Base-by-base conservation (phyloP, 2,888 invertebrate genomes). In the Trichopria drosophilae region DNA sequence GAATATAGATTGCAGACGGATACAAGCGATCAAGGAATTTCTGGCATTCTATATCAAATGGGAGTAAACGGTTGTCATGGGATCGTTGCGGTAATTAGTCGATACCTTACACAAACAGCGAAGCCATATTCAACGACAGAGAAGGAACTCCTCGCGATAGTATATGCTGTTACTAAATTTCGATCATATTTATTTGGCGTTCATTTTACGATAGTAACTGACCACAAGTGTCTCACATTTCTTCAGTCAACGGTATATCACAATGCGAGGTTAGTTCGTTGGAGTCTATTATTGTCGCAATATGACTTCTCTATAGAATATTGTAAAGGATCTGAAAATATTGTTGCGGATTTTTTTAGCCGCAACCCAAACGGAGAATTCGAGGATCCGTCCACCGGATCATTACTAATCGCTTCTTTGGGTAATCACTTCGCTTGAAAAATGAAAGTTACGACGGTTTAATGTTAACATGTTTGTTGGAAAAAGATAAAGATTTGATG, bases 191-290 rank as follows among this genome's bases (percentile, higher is more conserved):
- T 43, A 6, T 32, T 43, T 3, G 16, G 23, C 22, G n/a, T 9
- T 2, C 5, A 12, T n/a, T 43, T 43, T 32, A 24, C 31, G 15
- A 31, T 43, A 15, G n/a, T 12, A 13, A 65, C 61, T 1, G 69
- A 68, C 39, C 64, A 67, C 44, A 53, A 60, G 15, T 51, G 58
- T 1, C 39, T 67, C 1, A 56, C 52, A 0, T 69, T 65, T 44
- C 32, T n/a, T n/a, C n/a, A n/a, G n/a, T n/a, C n/a, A n/a, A n/a
- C n/a, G n/a, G n/a, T n/a, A n/a, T n/a, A n/a, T 15, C 52, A 60
- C 4, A 58, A 50, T 16, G 46, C 57, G 1, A 44, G 66, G 3
- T 26, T 69, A 1, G 53, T 53, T 3, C 42, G 71, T 1, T 70
- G 68, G 66, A 48, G 57, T 12, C 16, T 61, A 0, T 53, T 47